A percentile compares a stretch with the other conserved stretches of the same genome.
phyloP scores from a whole-genome alignment of 2,888 invertebrate species.

The Caenorhabditis auriculariae region DNA sequence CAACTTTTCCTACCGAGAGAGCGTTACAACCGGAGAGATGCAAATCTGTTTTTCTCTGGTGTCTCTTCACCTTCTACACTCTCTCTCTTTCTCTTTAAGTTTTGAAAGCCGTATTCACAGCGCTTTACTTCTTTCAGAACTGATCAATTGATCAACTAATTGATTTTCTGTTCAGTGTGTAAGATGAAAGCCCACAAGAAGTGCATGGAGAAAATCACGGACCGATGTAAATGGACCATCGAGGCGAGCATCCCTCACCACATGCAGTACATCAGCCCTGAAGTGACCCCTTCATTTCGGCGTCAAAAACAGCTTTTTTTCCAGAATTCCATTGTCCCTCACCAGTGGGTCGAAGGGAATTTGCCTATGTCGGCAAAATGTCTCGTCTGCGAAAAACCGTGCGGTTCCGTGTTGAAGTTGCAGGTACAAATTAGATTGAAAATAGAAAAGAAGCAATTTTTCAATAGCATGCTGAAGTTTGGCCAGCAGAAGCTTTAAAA shows the following conservation, averaged over 20 bases:
- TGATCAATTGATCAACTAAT: too few relatives aligned
- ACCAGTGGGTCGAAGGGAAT: conserved; percentile 98
- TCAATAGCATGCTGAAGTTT: too few relatives aligned
- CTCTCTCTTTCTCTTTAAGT: too few relatives aligned
- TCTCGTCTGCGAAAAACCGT: conserved; percentile 88
- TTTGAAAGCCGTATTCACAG: too few relatives aligned
- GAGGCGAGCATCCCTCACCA: conserved; percentile 76
- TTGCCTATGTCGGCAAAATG: conserved; percentile 91
- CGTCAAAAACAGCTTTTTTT: conserved; percentile 29
- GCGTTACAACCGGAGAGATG: too few relatives aligned
- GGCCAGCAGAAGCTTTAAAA: too few relatives aligned
- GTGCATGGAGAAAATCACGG: conserved; percentile 87
- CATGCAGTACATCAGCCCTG: conserved; percentile 43
- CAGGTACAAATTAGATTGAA: conserved; percentile 8
- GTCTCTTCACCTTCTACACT: too few relatives aligned
- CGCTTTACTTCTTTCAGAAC: too few relatives aligned
- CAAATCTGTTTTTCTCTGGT: too few relatives aligned
- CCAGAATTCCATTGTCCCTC: conserved; percentile 76
- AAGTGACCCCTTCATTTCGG: conserved; percentile 14
- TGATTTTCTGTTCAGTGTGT: conserved; percentile 78
- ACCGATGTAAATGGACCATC: conserved; percentile 97
- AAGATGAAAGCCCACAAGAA: conserved; percentile 95
- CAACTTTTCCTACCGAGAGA: too few relatives aligned
- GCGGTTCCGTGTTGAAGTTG: conserved; percentile 78
- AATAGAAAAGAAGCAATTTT: too few relatives aligned